These are phyloP conservation scores for Drosophila ficusphila DNA, from an alignment of 1,140 invertebrate species.

Conservation along the genomic window DNA sequence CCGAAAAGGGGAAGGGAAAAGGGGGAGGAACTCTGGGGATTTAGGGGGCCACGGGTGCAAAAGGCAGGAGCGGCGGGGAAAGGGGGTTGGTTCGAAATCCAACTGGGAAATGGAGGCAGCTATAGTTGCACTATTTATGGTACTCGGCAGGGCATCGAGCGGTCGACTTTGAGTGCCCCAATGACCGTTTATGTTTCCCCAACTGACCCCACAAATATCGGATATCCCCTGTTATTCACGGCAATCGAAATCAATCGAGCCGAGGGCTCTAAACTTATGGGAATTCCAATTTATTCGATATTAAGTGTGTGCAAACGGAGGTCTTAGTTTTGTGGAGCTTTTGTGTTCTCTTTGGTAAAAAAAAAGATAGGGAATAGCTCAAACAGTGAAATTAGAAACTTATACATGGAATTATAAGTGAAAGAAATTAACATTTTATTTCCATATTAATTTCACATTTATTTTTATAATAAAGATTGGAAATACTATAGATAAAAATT, in stretches of 20 bases:
- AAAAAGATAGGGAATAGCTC: no score
- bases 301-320: neutral
- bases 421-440: no score
- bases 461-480: no score
- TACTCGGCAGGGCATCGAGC: conserved; percentile 20
- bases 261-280: neutral
- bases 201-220: neutral
- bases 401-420: no score
- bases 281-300: conserved; percentile 11
- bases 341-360: neutral
- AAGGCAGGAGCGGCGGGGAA: neutral
- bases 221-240: neutral
- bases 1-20: neutral
- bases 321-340: neutral
- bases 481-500: no score
- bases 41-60: neutral
- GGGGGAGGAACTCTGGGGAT: neutral
- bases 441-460: no score
- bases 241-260: neutral
- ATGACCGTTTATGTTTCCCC: conserved; percentile 27
- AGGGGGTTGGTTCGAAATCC: neutral
- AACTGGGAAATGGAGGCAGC: neutral
- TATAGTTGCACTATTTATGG: conserved; percentile 36
- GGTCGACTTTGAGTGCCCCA: conserved; percentile 3
- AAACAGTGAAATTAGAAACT: no score